Base-by-base conservation (phyloP, 2,888 invertebrate species). In the Carcina quercana region DNA sequence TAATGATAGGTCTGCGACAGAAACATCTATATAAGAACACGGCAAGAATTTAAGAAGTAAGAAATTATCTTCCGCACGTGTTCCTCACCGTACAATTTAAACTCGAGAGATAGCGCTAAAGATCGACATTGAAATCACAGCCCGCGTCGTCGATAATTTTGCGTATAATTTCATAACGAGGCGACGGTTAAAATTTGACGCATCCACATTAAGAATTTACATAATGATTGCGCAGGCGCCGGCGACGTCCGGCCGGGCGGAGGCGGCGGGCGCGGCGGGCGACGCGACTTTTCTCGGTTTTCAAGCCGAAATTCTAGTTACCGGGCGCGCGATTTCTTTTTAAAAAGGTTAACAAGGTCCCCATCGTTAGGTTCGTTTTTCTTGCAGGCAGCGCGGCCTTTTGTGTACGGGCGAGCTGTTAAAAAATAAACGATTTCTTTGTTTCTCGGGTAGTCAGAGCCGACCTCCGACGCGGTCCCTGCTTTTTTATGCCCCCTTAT, bases 371-470 rank as follows among this genome's bases (percentile, higher is more conserved):
- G 71, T 73, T 80, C 56, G 69, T 82, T 82, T 83, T 82, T 80
- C 74, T 69, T 74, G 72, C 71, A 71, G n/a, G 73, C 71, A 72
- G 68, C 65, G 72, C 71, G 71, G 73, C 72, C 79, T 78, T 79
- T 82, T 82, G 79, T 82, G 75, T 75, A 78, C 76, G 72, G 63
- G 74, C 75, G 72, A 82, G 83, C 83, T 83, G 83, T 83, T 83
- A 83, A 83, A 83, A 83, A 83, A 83, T 83, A 83, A 83, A 82
- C 74, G 76, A 82, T 72, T 62, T 74, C 80, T 82, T 83, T 83
- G 83, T 82, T 83, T 82, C 82, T 83, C 79, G 79, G 76, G 79
- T 78, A 80, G 82, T 78, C 80, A 67, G 65, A 22, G 54, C 73
- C 82, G 83, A 82, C 82, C 82, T 82, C 82, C 82, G 79, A 69